Conservation (phyloP, 2,888 invertebrate genomes). For the Synergus japonicus region DNA sequence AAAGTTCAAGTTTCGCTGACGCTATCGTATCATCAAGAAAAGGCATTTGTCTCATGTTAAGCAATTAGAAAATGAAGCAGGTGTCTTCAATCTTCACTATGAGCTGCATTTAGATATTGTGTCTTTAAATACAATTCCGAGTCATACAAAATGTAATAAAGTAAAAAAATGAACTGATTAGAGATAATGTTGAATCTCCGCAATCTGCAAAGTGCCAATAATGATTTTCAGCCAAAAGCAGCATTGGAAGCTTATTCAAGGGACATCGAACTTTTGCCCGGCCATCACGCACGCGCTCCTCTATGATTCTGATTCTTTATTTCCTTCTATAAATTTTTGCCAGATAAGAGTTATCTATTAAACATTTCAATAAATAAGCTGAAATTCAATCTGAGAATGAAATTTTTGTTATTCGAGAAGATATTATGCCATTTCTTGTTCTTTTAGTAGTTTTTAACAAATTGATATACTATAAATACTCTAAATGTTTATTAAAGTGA, state of each 20-base stretch:
- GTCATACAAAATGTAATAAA: not conserved
- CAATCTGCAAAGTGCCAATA: slow-evolving; percentile 10
- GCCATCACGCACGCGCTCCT: slow-evolving; percentile 39
- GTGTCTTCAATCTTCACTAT: slow-evolving; percentile 14
- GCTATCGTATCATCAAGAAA: slow-evolving; percentile 24
- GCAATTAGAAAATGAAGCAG: slow-evolving; percentile 12
- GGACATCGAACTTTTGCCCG: slow-evolving; percentile 41
- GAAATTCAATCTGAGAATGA: not conserved
- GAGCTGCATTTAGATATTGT: not conserved
- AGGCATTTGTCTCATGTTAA: slow-evolving; percentile 20
- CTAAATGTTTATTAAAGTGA: too few species aligned
- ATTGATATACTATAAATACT: too few species aligned
- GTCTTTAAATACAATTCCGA: not conserved
- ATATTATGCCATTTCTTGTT: not conserved
- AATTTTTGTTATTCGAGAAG: not conserved
- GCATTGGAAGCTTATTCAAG: slow-evolving; percentile 27
- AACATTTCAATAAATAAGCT: not conserved
- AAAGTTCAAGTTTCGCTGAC: slow-evolving; percentile 15
- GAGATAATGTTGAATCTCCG: not conserved
- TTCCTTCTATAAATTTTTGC: not conserved
- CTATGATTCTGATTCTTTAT: not conserved
- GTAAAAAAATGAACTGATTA: not conserved
- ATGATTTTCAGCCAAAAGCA: slow-evolving; percentile 28
- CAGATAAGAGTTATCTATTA: not conserved
- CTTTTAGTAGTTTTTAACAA: not conserved